Evolutionary conservation across 2,113 vertebrate genomes (phyloP), one percentile per base, ranked within the genome.

Genomic region (Salvelinus fontinalis): DNA sequence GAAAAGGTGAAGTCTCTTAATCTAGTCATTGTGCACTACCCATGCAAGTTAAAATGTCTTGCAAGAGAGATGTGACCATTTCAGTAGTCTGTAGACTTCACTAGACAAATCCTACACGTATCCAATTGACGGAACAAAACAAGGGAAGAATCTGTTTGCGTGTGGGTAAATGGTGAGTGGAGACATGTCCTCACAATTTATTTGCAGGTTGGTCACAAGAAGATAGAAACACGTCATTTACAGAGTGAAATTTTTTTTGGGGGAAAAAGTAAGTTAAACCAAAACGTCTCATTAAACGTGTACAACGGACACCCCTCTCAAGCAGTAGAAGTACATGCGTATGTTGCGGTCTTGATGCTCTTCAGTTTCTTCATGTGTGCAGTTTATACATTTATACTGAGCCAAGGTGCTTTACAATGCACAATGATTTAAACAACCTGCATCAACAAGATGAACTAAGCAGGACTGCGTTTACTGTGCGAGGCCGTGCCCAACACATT

Each of bases 121-220:
- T 44, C 39, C 9, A 44, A 44, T 44, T 44, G 39, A 44, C 9
- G 2, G 39, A 44, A 44, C 39, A 73, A 83, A 86, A 74, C 51
- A 59, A 51, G 80, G 74, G 67, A 68, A 16, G 5, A 68, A 16
- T 31, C 27, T 67, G 26, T 67, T 31, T 68, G 81, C 81, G 64
- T 83, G 79, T 82, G 82, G 77, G 70, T 80, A 86, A 74, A 74
- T 51, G 78, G 81, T 84, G 87, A 90, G 81, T 48, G 76, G 83
- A 80, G 75, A 89, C 39, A 54, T 54, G 83, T 83, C 83, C 89
- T 90, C 88, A 44, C 39, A 65, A 85, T 92, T 92, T 92, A 91
- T 91, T 91, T 79, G 86, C 86, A 89, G 84, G 88, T 90, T 92
- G 90, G 89, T 92, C 90, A 92, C 86, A 83, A 79, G 34, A 9